Evolutionary conservation across 2,888 invertebrate genomes (phyloP), one percentile per base, ranked within the genome.

Genomic region (Rotaria socialis): DNA sequence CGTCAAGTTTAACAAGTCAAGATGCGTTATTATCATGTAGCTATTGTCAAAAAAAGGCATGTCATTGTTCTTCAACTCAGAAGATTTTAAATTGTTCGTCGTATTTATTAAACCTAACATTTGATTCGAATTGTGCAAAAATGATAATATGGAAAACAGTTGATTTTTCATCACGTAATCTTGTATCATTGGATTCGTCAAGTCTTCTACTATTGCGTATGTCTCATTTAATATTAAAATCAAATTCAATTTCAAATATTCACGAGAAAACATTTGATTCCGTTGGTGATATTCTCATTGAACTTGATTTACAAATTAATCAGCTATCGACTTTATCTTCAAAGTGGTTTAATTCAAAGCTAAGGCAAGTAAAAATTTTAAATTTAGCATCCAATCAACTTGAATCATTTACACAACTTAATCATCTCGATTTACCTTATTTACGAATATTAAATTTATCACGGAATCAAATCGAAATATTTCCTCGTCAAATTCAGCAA

Each of bases 301-400:
- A 80, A n/a, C 47, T 80, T 24, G 80, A 80, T 80, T 80, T 80
- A 47, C 80, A 80, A 80, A 43, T 80, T n/a, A 80, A 80, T 80
- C 80, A 80, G 19, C 24, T 80, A 80, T 11, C 24, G 47, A 8
- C 10, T 14, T n/a, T 80, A 19, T 47, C 80, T 35, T 47, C 43
- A 2, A 67, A 67, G 5, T 80, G 80, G 80, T n/a, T 80, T 2
- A 43, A 43, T 24, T 47, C 80, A 47, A 43, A 47, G 47, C n/a
- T 47, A 47, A 47, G 0, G 11, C 24, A 47, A 80, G n/a, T 80
- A n/a, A 43, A 80, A 47, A 47, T 47, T 47, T 47, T 80, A n/a
- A 80, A 80, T 80, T n/a, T 80, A 14, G 80, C 80, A 22, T 24
- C 47, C 5, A 80, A 80, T 80, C 80, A 80, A 47, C 24, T 80